Base-by-base conservation (phyloP, 2,797 vertebrate species). In the Arrhamphus sclerolepis region DNA sequence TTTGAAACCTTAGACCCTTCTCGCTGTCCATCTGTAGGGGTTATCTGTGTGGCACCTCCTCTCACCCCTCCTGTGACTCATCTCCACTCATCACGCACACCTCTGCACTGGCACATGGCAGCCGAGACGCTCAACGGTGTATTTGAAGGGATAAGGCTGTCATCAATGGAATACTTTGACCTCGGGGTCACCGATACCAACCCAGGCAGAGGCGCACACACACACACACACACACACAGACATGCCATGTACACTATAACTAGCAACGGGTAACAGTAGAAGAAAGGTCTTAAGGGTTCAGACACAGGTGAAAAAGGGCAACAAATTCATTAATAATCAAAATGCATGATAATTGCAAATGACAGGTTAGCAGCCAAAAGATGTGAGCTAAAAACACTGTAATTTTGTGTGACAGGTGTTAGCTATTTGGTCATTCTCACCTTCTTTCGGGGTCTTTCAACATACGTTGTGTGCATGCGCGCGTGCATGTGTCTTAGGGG, bases 31-130 rank as follows among this genome's bases (percentile, higher is more conserved):
- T 91, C 90, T 92, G 91, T 72, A 76, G 80, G 82, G 90, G 91
- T 93, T 90, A 92, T 87, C 88, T 77, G 74, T 82, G 87, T 89
- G 87, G 88, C 87, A 86, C 85, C 77, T 83, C 81, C 86, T 88
- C 82, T 82, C 81, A 75, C 75, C 81, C 70, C 81, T 68, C 73
- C 5, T 79, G 81, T 79, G 70, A 63, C 79, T 82, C 82, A 78
- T 82, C 82, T 80, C 76, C 85, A 72, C 79, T 86, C 86, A 78
- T 86, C 89, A 85, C 60, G 20, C 78, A 76, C 89, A 87, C 86
- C 78, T 87, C 72, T 28, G 43, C 65, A 47, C 57, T 11, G 62
- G 77, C 81, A 75, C 81, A 84, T 65, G 78, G 83, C 77, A 80
- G 81, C 80, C 38, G 62, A 67, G 77, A 71, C 14, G 61, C 69